Base-by-base conservation (phyloP, 1,140 invertebrate species). In the Pseudomyrmex flavicornis region DNA sequence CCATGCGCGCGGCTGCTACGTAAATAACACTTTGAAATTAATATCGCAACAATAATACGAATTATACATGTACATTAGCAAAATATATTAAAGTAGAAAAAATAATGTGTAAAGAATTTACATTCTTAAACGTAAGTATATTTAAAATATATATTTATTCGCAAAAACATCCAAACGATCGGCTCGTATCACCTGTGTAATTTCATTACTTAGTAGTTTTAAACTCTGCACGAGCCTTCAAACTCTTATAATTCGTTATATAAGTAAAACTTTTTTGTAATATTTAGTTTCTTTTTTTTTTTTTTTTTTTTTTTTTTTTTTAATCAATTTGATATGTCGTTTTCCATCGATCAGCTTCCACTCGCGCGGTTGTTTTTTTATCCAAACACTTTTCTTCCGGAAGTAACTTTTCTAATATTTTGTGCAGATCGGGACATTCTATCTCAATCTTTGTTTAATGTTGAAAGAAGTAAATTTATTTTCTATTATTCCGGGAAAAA, bases 241-340 rank as follows among this genome's bases (percentile, higher is more conserved):
- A 4, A 26, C 1, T 26, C 26, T 26, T 26, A 17, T 17, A 26
- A 26, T 26, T 26, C 26, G 26, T 26, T 2, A 26, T 26, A 26
- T 26, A 26, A 26, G 26, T 26, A 26, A 2, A 26, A 26, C 2
- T 26, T 58, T 13, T 46, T 69, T 2, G 8, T 12, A 0, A 15
- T 44, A 13, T 50, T 20, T 54, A 22, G 35, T 7, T 35, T 35
- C 5, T 35, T 7, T 35, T 35, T 35, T 5, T 35, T 35, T 35
- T 7, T 35, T 17, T 17, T 17, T 17, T 17, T 17, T 17, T 17
- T 17, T 17, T 35, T 35, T 35, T 5, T 5, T 35, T 35, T 68
- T 44, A 96, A 88, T 96, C 95, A 0, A 95, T 92, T 88, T 95
- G 95, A 88, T 96, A 96, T 0, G 95, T 96, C 0, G 95, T 95